Conservation (phyloP, 1,140 invertebrate genomes). For the Oppia nitens region DNA sequence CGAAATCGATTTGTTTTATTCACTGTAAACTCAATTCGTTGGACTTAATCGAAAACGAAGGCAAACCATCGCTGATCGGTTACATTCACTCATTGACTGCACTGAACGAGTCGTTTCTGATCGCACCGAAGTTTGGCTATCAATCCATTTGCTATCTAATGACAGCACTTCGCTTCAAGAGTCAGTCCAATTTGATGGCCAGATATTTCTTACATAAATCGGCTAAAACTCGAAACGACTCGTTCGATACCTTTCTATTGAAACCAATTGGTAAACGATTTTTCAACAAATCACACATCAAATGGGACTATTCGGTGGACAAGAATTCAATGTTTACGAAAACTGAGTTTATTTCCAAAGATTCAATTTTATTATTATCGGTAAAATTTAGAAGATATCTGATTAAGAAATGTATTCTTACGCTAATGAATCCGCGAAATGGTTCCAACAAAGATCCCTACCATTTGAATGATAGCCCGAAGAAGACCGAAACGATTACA, state of each 20-base stretch:
- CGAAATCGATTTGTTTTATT: constrained; percentile 12
- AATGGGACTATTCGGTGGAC: constrained; percentile 14
- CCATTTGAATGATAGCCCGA: not conserved
- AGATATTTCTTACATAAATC: constrained; percentile 15
- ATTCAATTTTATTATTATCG: constrained; percentile 12
- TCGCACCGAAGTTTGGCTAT: not conserved
- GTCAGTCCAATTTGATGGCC: constrained; percentile 10
- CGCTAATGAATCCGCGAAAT: constrained; percentile 15
- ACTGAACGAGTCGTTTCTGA: constrained; percentile 13
- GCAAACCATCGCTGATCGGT: constrained; percentile 8
- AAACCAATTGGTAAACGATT: constrained; percentile 13
- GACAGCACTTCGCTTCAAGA: constrained; percentile 15
- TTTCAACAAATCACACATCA: constrained; percentile 16
- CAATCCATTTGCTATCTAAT: constrained; percentile 10
- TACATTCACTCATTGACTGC: constrained; percentile 14
- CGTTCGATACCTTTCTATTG: constrained; percentile 8
- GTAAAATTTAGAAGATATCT: constrained; percentile 16
- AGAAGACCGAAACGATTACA: not conserved
- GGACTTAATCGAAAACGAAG: constrained; percentile 14
- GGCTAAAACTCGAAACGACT: not conserved
- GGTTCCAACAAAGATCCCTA: constrained; percentile 6
- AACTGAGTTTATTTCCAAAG: not conserved
- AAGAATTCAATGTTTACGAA: constrained; percentile 16
- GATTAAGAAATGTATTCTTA: constrained; percentile 18
- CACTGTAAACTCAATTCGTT: constrained; percentile 15